A percentile compares a stretch with the other conserved stretches of the same genome.
These are phyloP conservation scores for Turritopsis dohrnii DNA, from an alignment of 30 jellyfish, hydroid and myxozoan genomes.

Conservation along the genomic window DNA sequence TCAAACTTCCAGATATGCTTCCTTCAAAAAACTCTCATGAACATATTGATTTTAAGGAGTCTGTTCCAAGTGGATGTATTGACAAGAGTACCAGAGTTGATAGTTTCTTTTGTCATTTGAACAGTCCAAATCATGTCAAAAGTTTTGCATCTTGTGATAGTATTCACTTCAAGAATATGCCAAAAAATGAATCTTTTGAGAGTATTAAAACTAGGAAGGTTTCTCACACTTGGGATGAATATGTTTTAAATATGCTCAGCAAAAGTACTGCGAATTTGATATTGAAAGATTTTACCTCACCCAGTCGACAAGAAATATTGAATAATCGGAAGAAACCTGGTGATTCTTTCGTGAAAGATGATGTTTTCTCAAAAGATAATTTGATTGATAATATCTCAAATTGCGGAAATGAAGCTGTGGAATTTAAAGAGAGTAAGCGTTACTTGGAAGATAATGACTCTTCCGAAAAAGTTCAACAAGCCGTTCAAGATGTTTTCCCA, in stretches of 20 bases:
- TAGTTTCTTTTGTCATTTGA: neutral
- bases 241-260: conserved; percentile 50
- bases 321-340: neutral
- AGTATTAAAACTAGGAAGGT: neutral
- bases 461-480: neutral
- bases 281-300: conserved; percentile 49
- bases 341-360: neutral
- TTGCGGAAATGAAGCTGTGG: neutral
- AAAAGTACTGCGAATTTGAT: conserved; percentile 72
- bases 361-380: neutral
- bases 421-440: neutral
- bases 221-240: conserved; percentile 68
- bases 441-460: neutral
- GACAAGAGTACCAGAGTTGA: neutral
- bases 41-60: neutral
- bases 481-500: neutral
- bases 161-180: neutral
- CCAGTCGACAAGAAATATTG: conserved; percentile 34
- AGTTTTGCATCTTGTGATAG: neutral
- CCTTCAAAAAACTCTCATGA: neutral
- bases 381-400: neutral
- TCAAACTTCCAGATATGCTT: neutral
- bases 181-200: neutral
- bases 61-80: neutral
- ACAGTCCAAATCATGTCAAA: neutral